phyloP scores from a whole-genome alignment of 2,113 vertebrate genomes.

The Gallinago media region DNA sequence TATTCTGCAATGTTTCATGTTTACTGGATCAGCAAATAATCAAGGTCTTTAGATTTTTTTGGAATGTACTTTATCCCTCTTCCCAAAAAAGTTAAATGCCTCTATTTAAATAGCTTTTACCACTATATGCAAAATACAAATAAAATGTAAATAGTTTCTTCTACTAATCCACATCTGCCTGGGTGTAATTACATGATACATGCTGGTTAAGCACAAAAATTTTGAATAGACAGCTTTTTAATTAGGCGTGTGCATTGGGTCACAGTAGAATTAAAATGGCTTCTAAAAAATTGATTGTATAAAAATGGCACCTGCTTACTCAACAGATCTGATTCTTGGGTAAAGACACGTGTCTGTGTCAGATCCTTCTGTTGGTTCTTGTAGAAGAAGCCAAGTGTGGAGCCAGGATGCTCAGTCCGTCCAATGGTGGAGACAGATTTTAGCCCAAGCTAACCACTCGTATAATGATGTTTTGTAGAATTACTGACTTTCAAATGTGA shows the following conservation, averaged over 20 bases:
- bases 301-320: slow-evolving; percentile 42
- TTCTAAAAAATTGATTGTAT: neutral
- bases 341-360: neutral
- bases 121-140: slow-evolving; percentile 67
- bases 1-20: slow-evolving; percentile 57
- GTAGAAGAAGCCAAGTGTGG: neutral
- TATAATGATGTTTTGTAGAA: neutral
- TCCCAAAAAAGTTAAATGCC: slow-evolving; percentile 47
- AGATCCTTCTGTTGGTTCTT: neutral
- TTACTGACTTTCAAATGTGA: neutral
- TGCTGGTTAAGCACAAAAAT: slow-evolving; percentile 70
- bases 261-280: slow-evolving; percentile 29
- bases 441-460: neutral
- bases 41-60: slow-evolving; percentile 68
- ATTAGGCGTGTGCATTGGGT: slow-evolving; percentile 66
- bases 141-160: slow-evolving; percentile 69
- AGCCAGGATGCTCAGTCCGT: neutral
- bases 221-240: slow-evolving; percentile 65
- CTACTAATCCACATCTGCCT: slow-evolving; percentile 74
- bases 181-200: slow-evolving; percentile 64
- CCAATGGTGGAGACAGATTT: neutral
- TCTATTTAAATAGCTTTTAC: slow-evolving; percentile 73
- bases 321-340: neutral
- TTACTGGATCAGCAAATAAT: slow-evolving; percentile 76
- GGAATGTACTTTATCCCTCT: slow-evolving; percentile 56